Percentiles rank a stretch among this genome's conserved stretches.
Conservation (phyloP, 2,797 vertebrate genomes). For the Ptychobarbus kaznakovi region DNA sequence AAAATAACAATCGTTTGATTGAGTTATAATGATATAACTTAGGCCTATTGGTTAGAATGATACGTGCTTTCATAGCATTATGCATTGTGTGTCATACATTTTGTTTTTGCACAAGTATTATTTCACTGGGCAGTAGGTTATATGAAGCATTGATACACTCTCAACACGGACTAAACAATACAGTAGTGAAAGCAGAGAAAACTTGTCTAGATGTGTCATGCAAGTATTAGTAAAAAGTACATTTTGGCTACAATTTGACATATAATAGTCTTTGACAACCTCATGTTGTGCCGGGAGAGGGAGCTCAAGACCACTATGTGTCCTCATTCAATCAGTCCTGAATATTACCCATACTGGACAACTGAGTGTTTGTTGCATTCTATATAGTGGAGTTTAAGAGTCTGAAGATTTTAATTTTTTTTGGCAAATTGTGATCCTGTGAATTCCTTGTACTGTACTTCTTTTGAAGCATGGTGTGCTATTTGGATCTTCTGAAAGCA, state of each 20-base stretch:
- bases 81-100: background rate
- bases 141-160: background rate
- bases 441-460: background rate
- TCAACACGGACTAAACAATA: background rate
- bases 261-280: background rate
- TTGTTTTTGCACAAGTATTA: background rate
- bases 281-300: conserved; percentile 3
- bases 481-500: background rate
- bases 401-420: background rate
- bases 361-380: background rate
- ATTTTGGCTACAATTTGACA: background rate
- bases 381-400: background rate
- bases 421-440: background rate
- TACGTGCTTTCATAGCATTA: background rate
- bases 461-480: background rate
- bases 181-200: background rate
- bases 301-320: conserved; percentile 1
- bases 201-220: background rate
- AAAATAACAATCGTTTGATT: background rate
- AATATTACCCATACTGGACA: background rate
- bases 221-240: background rate
- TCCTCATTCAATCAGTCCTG: background rate
- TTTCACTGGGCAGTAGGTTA: background rate
- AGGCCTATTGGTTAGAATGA: background rate
- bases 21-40: background rate